A percentile compares a stretch with the other conserved stretches of the same genome.
phyloP scores from a whole-genome alignment of 2,113 vertebrate genomes.

The Microcebus jonahi region DNA sequence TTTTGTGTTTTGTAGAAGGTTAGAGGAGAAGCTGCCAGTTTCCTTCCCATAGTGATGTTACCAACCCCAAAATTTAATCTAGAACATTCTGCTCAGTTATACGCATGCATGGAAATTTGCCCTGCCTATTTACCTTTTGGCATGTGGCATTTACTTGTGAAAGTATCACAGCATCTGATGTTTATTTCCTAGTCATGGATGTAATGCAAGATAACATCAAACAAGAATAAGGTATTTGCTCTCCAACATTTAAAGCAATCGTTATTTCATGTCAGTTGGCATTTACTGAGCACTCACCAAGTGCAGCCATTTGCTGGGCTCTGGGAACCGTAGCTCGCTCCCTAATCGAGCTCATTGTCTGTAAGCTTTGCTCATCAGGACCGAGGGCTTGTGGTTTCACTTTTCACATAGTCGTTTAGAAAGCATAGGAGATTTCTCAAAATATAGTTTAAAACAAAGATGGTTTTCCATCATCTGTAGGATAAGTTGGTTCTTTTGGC shows the following conservation, averaged over 20 bases:
- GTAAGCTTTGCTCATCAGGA: neutral
- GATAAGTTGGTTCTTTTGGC: neutral
- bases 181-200: neutral
- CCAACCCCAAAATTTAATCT: neutral
- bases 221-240: neutral
- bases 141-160: neutral
- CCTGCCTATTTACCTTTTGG: neutral
- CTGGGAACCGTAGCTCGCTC: neutral
- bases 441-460: conserved; percentile 1
- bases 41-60: neutral
- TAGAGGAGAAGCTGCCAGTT: neutral
- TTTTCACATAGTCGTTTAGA: neutral
- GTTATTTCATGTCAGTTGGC: neutral
- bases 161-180: neutral
- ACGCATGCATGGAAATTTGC: neutral
- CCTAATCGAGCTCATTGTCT: neutral
- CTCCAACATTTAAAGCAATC: neutral
- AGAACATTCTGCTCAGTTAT: neutral
- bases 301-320: neutral
- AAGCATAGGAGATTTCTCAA: conserved; percentile 24
- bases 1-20: neutral
- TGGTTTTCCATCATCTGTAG: neutral
- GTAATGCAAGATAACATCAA: neutral
- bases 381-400: neutral
- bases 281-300: neutral